Evolutionary conservation across 2,888 invertebrate species (phyloP).

Genomic region (Sphaeridia pumilis): DNA sequence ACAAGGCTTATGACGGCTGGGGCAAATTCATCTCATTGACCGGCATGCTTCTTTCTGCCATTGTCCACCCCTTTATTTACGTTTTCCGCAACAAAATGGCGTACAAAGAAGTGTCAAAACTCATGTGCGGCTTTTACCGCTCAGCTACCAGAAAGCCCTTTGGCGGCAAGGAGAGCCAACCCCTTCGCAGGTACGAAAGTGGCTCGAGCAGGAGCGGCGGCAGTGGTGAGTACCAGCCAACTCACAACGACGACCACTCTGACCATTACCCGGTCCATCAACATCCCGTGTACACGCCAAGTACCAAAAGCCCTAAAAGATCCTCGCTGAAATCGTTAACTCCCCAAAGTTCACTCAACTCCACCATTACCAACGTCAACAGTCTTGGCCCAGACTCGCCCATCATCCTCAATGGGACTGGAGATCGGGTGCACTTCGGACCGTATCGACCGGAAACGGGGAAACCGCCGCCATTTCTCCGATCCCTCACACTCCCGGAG

Average conservation of each 20-base stretch:
- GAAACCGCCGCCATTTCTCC: conserved; percentile 33
- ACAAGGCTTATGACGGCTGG: conserved; percentile 10
- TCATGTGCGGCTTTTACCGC: conserved; percentile 28
- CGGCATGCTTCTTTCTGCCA: conserved; percentile 42
- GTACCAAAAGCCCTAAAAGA: conserved; percentile 30
- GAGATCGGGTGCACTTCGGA: neutral
- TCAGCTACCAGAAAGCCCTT: conserved; percentile 3
- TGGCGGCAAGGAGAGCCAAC: conserved; percentile 11
- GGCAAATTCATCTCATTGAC: conserved; percentile 37
- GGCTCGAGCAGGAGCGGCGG: conserved; percentile 3
- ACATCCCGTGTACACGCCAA: conserved; percentile 5
- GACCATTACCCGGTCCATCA: conserved; percentile 10
- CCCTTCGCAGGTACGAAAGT: conserved; percentile 10
- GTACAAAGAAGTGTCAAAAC: conserved; percentile 39
- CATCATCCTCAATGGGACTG: conserved; percentile 12
- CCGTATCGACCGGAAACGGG: neutral
- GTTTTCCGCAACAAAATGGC: conserved; percentile 44
- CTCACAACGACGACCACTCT: neutral
- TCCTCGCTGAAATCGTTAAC: conserved; percentile 36
- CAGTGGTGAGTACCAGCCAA: conserved; percentile 2
- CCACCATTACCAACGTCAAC: conserved; percentile 31
- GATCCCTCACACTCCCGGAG: conserved; percentile 35
- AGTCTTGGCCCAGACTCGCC: conserved; percentile 24
- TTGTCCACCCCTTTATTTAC: conserved; percentile 45
- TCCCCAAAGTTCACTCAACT: conserved; percentile 35